These are phyloP conservation scores for Otolemur garnettii DNA, from an alignment of 2,113 vertebrate genomes.

Conservation along the genomic window DNA sequence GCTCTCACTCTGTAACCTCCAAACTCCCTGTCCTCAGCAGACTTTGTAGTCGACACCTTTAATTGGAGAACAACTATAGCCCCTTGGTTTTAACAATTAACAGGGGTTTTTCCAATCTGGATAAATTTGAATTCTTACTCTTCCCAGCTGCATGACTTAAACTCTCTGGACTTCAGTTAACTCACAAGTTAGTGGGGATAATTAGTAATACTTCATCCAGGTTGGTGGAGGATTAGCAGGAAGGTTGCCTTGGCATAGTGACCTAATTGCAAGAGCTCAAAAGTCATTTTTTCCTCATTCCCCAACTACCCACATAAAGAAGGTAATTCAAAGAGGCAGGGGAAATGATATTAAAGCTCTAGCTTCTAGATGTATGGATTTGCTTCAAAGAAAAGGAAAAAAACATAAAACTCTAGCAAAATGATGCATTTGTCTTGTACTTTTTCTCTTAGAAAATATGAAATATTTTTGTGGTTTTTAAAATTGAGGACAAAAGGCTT, in stretches of 20 bases:
- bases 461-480: slow-evolving; percentile 28
- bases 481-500: background rate
- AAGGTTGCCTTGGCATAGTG: background rate
- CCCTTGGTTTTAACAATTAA: background rate
- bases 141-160: background rate
- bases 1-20: background rate
- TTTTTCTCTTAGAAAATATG: slow-evolving; percentile 47
- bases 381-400: too few relatives aligned
- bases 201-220: slow-evolving; percentile 35
- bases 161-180: slow-evolving; percentile 46
- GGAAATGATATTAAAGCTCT: background rate
- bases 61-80: background rate
- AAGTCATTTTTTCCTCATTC: background rate
- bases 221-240: background rate
- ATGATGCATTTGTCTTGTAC: background rate
- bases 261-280: background rate
- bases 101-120: background rate
- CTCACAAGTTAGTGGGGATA: background rate
- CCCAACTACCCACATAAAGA: background rate
- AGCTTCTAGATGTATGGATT: too few relatives aligned
- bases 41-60: background rate
- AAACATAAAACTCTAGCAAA: background rate
- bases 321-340: slow-evolving; percentile 4
- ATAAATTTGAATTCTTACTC: slow-evolving; percentile 24
- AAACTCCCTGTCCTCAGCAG: background rate